Base-by-base conservation (phyloP, 2,113 vertebrate species). In the Oncorhynchus gorbuscha region DNA sequence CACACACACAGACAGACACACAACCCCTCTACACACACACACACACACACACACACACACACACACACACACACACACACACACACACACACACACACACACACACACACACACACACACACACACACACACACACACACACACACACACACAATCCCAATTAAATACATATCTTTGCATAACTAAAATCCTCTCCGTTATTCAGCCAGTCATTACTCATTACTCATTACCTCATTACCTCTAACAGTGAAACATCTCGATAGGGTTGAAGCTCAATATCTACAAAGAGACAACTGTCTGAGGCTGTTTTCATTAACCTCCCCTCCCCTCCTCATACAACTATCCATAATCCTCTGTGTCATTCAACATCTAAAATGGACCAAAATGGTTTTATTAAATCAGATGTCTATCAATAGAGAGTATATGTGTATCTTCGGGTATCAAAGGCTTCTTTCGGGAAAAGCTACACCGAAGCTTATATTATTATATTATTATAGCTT, bases 191-290 rank as follows among this genome's bases (percentile, higher is more conserved):
- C 1, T 58, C 20, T 32, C n/a, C 5, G 64, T 79, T 74, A 78
- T 30, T 59, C 78, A 82, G 30, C 76, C 73, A 83, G 68, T 73
- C 62, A 74, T 58, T 51, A 71, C 26, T 59, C 65, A 83, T 51
- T 72, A 35, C 24, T 26, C 26, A 26, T 26, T 26, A 26, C 26
- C 26, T 59, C 65, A 83, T 55, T 72, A 30, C 24, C 26, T 45
- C 26, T 30, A 35, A 76, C 79, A 70, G n/a, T 22, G 18, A 22
- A 13, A 49, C 61, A 48, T 61, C 65, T 77, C 48, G 49, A 3
- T 24, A 71, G 55, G 45, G 64, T 74, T 72, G 69, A 81, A 55
- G 66, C 81, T 84, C 73, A 78, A 62, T 72, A 78, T 80, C 78
- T 73, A 22, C 39, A 76, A 80, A 81, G 49, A 73, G 55, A 11